A percentile compares a stretch with the other conserved stretches of the same genome.
Conservation (phyloP, 2,888 invertebrate genomes). For the Dendrolimus pini region DNA sequence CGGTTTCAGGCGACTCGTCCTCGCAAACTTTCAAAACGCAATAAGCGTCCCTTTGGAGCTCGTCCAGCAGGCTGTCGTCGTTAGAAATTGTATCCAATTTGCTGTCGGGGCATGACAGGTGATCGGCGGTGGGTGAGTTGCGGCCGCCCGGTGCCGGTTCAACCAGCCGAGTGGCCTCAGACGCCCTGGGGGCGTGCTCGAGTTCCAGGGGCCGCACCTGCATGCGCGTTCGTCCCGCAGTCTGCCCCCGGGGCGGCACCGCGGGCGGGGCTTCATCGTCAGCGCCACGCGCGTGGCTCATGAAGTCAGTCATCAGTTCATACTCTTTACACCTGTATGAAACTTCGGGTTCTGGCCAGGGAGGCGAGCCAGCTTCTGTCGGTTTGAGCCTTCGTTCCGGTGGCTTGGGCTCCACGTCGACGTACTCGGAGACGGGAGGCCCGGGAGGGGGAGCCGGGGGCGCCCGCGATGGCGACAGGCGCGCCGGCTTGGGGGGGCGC, state of each 20-base stretch:
- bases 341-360: slow-evolving; percentile 10
- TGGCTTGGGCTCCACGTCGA: slow-evolving; percentile 36
- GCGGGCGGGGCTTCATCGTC: slow-evolving; percentile 44
- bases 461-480: slow-evolving; percentile 45
- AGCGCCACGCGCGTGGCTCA: slow-evolving; percentile 36
- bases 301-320: slow-evolving; percentile 64
- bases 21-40: slow-evolving; percentile 62
- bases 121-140: slow-evolving; percentile 65
- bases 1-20: slow-evolving; percentile 42
- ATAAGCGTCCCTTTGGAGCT: slow-evolving; percentile 56
- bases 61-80: slow-evolving; percentile 64
- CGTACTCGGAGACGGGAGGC: slow-evolving; percentile 36
- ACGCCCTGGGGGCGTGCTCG: slow-evolving; percentile 6
- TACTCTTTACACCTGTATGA: slow-evolving; percentile 45
- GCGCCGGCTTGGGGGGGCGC: slow-evolving; percentile 57
- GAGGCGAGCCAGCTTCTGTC: slow-evolving; percentile 24
- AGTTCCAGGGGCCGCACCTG: slow-evolving; percentile 21
- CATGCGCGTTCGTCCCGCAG: slow-evolving; percentile 21
- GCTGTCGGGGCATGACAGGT: slow-evolving; percentile 50
- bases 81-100: slow-evolving; percentile 35
- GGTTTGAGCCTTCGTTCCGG: slow-evolving; percentile 22
- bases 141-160: slow-evolving; percentile 57
- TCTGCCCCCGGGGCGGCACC: slow-evolving; percentile 41
- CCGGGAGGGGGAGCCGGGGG: slow-evolving; percentile 26
- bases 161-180: slow-evolving; percentile 65